These are phyloP conservation scores for Orbicella faveolata DNA, from an alignment of 64 coral and sea anemone genomes.

Conservation along the genomic window DNA sequence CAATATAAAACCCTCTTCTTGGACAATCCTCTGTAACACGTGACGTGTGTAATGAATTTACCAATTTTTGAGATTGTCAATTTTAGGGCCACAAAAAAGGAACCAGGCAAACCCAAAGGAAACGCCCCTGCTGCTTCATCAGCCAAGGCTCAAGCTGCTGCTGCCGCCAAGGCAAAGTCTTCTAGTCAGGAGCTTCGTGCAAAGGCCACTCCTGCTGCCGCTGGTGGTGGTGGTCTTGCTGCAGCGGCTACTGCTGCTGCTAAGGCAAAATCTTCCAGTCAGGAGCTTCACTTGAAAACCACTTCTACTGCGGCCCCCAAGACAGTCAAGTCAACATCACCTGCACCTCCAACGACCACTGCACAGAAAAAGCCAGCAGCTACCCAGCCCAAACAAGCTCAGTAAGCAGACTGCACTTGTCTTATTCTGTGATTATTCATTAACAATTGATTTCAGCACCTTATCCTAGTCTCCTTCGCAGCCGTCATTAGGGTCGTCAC, in stretches of 20 bases:
- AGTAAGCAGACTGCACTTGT: background rate
- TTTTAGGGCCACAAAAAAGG: background rate
- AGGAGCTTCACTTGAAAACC: background rate
- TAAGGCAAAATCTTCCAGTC: constrained; percentile 11
- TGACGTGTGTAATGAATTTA: background rate
- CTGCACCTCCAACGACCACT: background rate
- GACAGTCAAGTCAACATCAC: background rate
- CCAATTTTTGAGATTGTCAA: background rate
- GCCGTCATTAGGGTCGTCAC: no score
- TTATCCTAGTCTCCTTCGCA: no score
- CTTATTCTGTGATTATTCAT: background rate
- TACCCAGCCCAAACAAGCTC: background rate
- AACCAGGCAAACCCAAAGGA: background rate
- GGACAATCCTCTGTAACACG: no score
- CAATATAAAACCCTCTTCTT: no score
- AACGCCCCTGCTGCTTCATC: background rate
- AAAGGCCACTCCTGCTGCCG: background rate
- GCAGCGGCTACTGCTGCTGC: background rate
- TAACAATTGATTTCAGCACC: background rate
- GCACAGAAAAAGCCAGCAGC: background rate
- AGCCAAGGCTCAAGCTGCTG: background rate
- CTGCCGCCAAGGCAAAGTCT: background rate
- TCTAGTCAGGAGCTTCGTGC: background rate
- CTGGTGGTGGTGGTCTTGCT: no score
- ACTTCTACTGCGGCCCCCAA: background rate